A percentile compares a stretch with the other conserved stretches of the same genome.
phyloP scores from a whole-genome alignment of 1,140 invertebrate genomes.

The Chelonus insularis region DNA sequence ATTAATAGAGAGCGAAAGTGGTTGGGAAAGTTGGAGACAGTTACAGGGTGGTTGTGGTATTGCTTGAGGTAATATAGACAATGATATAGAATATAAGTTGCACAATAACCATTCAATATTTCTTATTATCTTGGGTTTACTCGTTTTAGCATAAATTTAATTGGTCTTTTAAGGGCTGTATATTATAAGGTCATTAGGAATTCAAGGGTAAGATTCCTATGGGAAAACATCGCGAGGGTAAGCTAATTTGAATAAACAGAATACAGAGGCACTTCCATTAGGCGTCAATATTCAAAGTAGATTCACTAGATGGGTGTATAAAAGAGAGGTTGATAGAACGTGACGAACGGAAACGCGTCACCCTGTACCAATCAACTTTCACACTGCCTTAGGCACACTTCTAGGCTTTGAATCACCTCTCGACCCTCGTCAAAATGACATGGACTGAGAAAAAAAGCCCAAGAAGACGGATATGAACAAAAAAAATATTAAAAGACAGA shows the following conservation, averaged over 20 bases:
- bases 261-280: conserved; percentile 25
- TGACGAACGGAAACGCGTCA: conserved; percentile 14
- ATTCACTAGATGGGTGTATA: conserved; percentile 3
- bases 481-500: neutral
- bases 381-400: neutral
- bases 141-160: neutral
- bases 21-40: conserved; percentile 7
- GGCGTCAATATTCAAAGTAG: conserved; percentile 33
- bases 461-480: neutral
- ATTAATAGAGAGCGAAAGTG: conserved; percentile 28
- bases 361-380: conserved; percentile 11
- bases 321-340: conserved; percentile 22
- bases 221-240: neutral
- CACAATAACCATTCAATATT: neutral
- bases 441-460: neutral
- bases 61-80: neutral
- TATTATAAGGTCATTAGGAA: conserved; percentile 3
- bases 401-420: neutral
- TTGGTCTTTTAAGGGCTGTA: neutral
- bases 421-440: conserved; percentile 25
- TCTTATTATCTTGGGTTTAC: neutral
- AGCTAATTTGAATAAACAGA: conserved; percentile 32
- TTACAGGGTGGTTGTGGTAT: conserved; percentile 7
- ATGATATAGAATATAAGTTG: neutral
- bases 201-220: neutral